Base-by-base conservation (phyloP, 2,797 vertebrate genomes). In the Poliocrania exsul region DNA sequence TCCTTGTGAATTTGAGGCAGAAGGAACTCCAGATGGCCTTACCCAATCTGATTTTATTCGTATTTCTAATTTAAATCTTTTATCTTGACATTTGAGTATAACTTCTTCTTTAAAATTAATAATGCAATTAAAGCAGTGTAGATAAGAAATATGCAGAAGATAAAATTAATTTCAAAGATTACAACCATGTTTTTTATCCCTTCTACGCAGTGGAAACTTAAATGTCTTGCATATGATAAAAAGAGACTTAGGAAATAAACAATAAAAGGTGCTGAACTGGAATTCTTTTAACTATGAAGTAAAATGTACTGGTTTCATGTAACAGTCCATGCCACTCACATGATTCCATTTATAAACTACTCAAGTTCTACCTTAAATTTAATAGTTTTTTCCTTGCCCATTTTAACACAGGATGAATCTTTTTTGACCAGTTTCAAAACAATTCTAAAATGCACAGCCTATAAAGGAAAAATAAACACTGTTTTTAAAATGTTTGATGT, bases 11-110 rank as follows among this genome's bases (percentile, higher is more conserved):
- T 93, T 88, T 69, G 54, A 83, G 65, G 70, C 91, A 95, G 91
- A 96, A 96, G 90, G 82, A 83, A 72, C 24, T 93, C 82, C 91
- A 93, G 75, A 91, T 96, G 90, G 92, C 61, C 57, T 87, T 83
- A 77, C 31, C 33, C 67, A 74, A 33, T 78, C 49, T 86, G 83
- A 85, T 93, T 94, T 96, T 84, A 80, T 69, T 93, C 49, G 9
- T 71, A 46, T 69, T 92, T 78, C 51, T 73, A 69, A 79, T 86
- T 81, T 74, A 31, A 79, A 42, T 86, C 3, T 66, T 95, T 74
- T 75, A 81, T 88, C 79, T 67, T 93, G 79, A 91, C 72, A 95
- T 91, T 93, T 94, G 40, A 82, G 10, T 84, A 25, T 73, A 83
- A 85, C 16, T 74, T 37, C n/a, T 60, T 75, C 56, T 93, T 79